Percentiles rank a stretch among this genome's conserved stretches.
These are phyloP conservation scores for Tupaia tana DNA, from an alignment of 2,113 vertebrate genomes.

Conservation along the genomic window DNA sequence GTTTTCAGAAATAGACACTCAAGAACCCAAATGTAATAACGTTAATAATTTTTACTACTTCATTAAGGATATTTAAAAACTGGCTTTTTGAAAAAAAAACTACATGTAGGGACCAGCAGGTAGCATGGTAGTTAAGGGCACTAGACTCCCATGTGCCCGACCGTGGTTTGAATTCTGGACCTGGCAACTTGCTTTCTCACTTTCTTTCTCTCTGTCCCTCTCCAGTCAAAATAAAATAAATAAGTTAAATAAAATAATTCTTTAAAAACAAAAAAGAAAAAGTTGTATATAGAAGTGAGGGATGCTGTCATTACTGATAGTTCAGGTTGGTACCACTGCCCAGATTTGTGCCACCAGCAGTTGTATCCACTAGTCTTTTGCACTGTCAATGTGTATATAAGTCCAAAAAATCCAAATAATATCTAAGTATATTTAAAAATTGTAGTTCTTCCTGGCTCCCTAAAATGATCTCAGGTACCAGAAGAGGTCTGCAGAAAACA, in stretches of 20 bases:
- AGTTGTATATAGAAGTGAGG: not conserved
- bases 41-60: not conserved
- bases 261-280: not conserved
- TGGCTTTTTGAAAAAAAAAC: not conserved
- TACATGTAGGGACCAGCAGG: not conserved
- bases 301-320: fast-evolving
- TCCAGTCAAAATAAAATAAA: no score
- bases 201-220: no score
- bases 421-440: not conserved
- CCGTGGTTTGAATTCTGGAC: no score
- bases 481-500: not conserved
- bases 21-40: not conserved
- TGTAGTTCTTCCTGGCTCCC: not conserved
- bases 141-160: no score
- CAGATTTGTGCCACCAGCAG: not conserved
- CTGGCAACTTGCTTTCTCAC: no score
- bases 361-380: not conserved
- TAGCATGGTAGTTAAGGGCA: no score
- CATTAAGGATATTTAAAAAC: not conserved
- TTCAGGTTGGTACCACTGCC: not conserved
- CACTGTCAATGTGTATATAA: not conserved
- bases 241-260: not conserved
- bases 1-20: not conserved
- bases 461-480: not conserved
- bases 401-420: not conserved